Base-by-base conservation (phyloP, 2,113 vertebrate species). In the Pyxicephalus adspersus region DNA sequence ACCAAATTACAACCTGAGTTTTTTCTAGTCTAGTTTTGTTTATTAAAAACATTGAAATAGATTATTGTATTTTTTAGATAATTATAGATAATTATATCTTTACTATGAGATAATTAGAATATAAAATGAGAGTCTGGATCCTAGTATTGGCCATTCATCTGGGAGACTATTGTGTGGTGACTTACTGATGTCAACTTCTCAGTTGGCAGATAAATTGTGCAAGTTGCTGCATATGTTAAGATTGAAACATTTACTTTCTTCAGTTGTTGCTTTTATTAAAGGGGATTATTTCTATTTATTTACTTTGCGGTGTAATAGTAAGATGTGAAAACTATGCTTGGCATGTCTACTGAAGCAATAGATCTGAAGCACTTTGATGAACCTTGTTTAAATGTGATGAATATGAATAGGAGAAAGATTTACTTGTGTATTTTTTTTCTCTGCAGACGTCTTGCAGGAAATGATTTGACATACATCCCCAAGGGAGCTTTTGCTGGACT, bases 381-480 rank as follows among this genome's bases (percentile, higher is more conserved):
- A 64, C 64, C 38, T 63, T 63, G 57, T 64, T 64, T 45, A 81
- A 81, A 91, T 90, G 85, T 91, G 88, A 90, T 91, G 86, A 90
- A 89, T 85, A 82, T 91, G 89, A 92, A 87, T 75, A 90, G 73
- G 87, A 84, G n/a, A 84, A 81, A 7, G 83, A 83, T 87, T 91
- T 84, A 90, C 77, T 81, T 60, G 5, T 29, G 50, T 73, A 77
- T 80, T 84, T 88, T 82, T 67, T 77, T 84, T 87, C 89, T 83
- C 88, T 87, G 81, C 92, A 98, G 96, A 84, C 95, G 97, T 87
- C 92, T 98, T 87, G 96, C 97, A 75, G 97, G 96, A 93, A 98
- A 98, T 75, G 88, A 95, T 80, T 90, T 98, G 92, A 94, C 90
- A 83, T 87, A 92, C 88, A 92, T 98, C 86, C 94, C 96, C 87